Evolutionary conservation across 2,797 vertebrate genomes (phyloP).

Genomic region (Menidia menidia): DNA sequence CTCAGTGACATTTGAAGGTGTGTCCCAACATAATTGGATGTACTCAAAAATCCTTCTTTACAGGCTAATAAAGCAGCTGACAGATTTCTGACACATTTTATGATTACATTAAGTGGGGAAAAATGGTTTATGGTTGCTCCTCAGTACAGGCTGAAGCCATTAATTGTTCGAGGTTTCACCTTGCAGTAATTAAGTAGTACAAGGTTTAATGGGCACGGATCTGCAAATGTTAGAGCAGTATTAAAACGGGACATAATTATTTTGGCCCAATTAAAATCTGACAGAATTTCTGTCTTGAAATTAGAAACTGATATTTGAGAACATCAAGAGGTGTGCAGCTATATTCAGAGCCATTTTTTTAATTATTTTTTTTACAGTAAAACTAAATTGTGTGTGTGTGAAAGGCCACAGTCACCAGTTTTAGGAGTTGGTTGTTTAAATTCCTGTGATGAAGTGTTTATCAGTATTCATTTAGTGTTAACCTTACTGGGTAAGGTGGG

Average conservation of each 20-base stretch:
- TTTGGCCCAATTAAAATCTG: slow-evolving; percentile 68
- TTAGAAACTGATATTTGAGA: slow-evolving; percentile 47
- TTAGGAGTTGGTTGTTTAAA: too few species aligned
- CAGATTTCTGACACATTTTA: slow-evolving; percentile 73
- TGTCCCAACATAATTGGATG: slow-evolving; percentile 59
- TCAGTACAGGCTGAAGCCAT: slow-evolving; percentile 59
- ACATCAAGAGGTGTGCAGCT: slow-evolving; percentile 28
- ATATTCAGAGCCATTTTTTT: slow-evolving; percentile 17
- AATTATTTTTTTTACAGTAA: slow-evolving; percentile 1
- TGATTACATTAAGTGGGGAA: slow-evolving; percentile 62
- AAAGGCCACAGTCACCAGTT: too few species aligned
- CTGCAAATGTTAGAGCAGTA: slow-evolving; percentile 71
- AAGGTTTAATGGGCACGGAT: slow-evolving; percentile 65
- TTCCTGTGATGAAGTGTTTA: too few species aligned
- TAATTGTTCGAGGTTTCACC: slow-evolving; percentile 72
- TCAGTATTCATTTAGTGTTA: too few species aligned
- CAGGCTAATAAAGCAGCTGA: slow-evolving; percentile 62
- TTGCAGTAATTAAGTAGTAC: slow-evolving; percentile 62
- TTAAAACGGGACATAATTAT: slow-evolving; percentile 64
- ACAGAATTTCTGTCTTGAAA: slow-evolving; percentile 63
- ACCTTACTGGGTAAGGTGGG: too few species aligned
- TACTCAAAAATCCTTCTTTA: slow-evolving; percentile 59
- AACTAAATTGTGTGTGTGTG: too few species aligned
- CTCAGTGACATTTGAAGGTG: slow-evolving; percentile 59
- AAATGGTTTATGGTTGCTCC: slow-evolving; percentile 59